These are phyloP conservation scores for Acanthiza pusilla DNA, from an alignment of 2,797 vertebrate genomes.

Conservation along the genomic window DNA sequence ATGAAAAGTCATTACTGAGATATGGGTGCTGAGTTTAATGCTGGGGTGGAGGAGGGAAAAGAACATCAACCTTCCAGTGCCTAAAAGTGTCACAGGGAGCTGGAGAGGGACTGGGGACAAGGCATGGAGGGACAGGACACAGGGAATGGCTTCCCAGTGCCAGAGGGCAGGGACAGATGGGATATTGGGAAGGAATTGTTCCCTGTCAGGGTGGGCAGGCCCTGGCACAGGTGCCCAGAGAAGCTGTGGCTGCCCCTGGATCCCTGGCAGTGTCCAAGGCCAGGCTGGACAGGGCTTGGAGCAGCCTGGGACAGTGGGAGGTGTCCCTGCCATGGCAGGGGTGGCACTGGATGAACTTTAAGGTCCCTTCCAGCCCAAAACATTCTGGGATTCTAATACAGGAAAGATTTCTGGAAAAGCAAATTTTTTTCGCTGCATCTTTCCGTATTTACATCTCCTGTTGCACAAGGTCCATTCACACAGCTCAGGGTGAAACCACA, in stretches of 20 bases:
- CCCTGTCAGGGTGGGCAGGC: neutral
- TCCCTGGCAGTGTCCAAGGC: neutral
- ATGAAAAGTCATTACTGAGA: neutral
- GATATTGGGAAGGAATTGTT: neutral
- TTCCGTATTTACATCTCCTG: neutral
- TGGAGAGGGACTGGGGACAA: neutral
- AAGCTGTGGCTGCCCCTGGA: neutral
- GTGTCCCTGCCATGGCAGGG: neutral
- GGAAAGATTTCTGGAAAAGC: neutral
- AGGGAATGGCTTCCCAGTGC: neutral
- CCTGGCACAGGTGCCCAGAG: neutral
- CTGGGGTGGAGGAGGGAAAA: neutral
- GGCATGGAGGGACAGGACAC: neutral
- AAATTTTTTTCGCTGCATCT: neutral
- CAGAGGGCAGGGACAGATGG: neutral
- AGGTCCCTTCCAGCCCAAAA: neutral
- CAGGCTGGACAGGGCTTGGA: neutral
- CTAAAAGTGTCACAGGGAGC: neutral
- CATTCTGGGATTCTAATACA: neutral
- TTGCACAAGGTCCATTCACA: fast-evolving
- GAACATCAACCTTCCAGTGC: neutral
- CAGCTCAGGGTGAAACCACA: neutral
- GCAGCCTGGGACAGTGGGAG: neutral
- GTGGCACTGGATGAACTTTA: fast-evolving
- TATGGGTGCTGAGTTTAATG: neutral